Evolutionary conservation across 2,797 vertebrate species (phyloP), one percentile per base, ranked within the genome.

Genomic region (Hafferia zeledoni): DNA sequence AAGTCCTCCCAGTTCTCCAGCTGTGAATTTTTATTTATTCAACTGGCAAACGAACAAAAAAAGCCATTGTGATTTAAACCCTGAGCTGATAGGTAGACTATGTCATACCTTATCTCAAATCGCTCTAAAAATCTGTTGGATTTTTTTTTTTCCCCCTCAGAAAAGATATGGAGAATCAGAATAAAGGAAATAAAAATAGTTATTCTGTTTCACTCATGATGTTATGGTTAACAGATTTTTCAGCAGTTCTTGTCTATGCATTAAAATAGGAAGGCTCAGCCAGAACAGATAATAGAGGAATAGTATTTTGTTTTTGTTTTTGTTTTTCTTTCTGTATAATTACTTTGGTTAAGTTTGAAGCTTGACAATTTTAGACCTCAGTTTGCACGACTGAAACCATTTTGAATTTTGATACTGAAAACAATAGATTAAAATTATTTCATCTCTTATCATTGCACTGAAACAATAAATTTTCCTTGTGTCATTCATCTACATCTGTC

Each of bases 401-500:
- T 33, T 43, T 59, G 20, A 55, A 63, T 56, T 77, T 76, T 92
- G 5, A 35, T 49, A 43, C 5, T 44, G 30, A 75, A 88, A 71
- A 53, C 0, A 43, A 13, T 11, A 50, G n/a, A 57, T 33, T 68
- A 55, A 84, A 89, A 69, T 71, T 1, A 43, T 75, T 89, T 35
- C 8, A 11, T 86, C 5, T 71, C 7, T 71, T 59, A 47, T 18
- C 13, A 14, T 23, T 79, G 4, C 6, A 57, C 6, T 30, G 35
- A 31, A 74, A 43, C 3, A 64, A 31, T 28, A 17, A 43, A 52
- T 17, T 46, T 33, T 17, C 25, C 30, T 49, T 53, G 31, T 47
- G n/a, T 44, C 0, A 0, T 37, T 79, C 3, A 5, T 30, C 11
- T 52, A 16, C 6, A 33, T 37, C 61, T 72, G 5, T 52, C 13